Conservation (phyloP, 2,888 invertebrate species). For the Zaprionus bogoriensis region DNA sequence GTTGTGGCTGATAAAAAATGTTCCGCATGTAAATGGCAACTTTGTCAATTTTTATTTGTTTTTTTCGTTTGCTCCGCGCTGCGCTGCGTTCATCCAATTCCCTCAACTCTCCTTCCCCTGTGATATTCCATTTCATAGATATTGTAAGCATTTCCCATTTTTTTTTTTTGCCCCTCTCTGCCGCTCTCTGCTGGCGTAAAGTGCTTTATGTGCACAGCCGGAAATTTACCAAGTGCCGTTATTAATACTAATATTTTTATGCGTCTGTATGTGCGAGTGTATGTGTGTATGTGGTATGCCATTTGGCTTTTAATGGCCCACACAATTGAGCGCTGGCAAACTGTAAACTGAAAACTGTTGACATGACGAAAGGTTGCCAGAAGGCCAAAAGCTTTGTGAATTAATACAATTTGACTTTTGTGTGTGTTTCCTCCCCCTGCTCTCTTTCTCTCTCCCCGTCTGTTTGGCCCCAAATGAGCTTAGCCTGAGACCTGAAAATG, state of each 20-base stretch:
- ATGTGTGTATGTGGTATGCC: constrained; percentile 9
- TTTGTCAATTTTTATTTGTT: constrained; percentile 58
- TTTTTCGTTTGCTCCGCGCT: constrained; percentile 34
- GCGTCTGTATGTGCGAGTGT: background rate
- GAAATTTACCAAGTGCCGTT: constrained; percentile 56
- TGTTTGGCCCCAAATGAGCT: constrained; percentile 13
- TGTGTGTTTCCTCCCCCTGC: background rate
- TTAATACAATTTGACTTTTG: constrained; percentile 31
- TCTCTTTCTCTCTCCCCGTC: no score
- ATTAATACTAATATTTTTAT: constrained; percentile 61
- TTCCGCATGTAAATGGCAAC: constrained; percentile 45
- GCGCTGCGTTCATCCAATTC: constrained; percentile 6
- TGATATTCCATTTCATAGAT: constrained; percentile 21
- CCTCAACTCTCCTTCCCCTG: background rate
- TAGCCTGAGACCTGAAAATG: background rate
- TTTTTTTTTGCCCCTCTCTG: constrained; percentile 1
- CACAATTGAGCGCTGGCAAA: constrained; percentile 40
- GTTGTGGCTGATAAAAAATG: constrained; percentile 42
- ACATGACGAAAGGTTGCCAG: constrained; percentile 39
- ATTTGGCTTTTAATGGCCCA: constrained; percentile 45
- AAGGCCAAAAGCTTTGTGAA: constrained; percentile 15
- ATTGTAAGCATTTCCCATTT: constrained; percentile 32
- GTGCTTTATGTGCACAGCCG: constrained; percentile 46
- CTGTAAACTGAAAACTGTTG: constrained; percentile 30
- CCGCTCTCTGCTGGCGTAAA: constrained; percentile 35